Conservation (phyloP, 1,140 invertebrate species). For the Brachionus koreanus region DNA sequence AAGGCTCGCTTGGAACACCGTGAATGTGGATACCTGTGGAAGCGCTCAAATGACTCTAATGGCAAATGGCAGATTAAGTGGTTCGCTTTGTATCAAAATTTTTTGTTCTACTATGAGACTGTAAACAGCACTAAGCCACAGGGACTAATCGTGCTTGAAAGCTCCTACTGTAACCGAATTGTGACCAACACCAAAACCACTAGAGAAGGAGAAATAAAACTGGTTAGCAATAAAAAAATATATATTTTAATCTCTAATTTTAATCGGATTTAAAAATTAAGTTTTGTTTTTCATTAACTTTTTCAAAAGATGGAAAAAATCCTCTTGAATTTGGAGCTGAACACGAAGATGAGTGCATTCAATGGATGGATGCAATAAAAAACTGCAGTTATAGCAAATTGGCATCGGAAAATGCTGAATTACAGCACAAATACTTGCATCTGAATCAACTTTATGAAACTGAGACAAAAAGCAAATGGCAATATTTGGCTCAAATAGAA, state of each 20-base stretch:
- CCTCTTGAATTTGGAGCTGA: constrained; percentile 80
- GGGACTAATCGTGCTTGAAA: constrained; percentile 78
- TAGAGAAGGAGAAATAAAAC: constrained; percentile 1
- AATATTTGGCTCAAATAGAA: constrained; percentile 86
- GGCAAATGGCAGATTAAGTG: constrained; percentile 58
- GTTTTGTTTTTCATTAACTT: constrained; percentile 83
- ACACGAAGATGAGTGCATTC: constrained; percentile 76
- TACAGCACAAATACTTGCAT: constrained; percentile 88
- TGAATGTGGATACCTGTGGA: constrained; percentile 42
- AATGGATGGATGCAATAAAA: constrained; percentile 82
- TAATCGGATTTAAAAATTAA: constrained; percentile 61
- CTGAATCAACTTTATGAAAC: constrained; percentile 85
- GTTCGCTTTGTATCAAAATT: constrained; percentile 86
- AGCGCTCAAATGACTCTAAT: constrained; percentile 1
- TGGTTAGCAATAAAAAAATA: background rate
- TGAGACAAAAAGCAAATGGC: constrained; percentile 85
- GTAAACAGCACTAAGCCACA: constrained; percentile 70
- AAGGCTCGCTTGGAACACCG: constrained; percentile 40
- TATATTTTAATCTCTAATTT: background rate
- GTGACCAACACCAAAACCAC: constrained; percentile 14
- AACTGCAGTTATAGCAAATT: constrained; percentile 88
- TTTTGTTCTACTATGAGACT: constrained; percentile 84
- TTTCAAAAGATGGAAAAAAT: constrained; percentile 75
- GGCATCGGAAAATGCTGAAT: constrained; percentile 80
- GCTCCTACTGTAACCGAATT: constrained; percentile 69